These are phyloP conservation scores for Anolis sagrei DNA, from an alignment of 2,113 vertebrate genomes.

Conservation along the genomic window DNA sequence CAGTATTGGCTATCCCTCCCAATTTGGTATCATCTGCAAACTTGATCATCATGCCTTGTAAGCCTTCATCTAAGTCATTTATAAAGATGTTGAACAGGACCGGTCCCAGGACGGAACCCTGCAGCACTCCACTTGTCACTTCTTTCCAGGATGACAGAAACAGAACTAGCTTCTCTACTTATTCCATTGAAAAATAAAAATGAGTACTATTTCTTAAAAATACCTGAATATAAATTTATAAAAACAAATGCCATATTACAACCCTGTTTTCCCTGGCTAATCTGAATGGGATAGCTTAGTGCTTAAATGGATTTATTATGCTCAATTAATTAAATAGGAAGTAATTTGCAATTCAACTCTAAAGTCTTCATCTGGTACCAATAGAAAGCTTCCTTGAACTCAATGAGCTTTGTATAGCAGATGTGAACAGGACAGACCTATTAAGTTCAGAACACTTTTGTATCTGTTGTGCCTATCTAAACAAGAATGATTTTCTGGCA, in stretches of 20 bases:
- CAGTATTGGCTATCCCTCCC: no score
- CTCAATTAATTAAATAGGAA: no score
- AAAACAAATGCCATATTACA: background rate
- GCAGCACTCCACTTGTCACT: no score
- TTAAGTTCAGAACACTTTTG: constrained; percentile 69
- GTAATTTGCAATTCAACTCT: constrained; percentile 47
- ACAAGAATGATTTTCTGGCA: constrained; percentile 76
- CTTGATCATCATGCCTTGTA: no score
- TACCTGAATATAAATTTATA: constrained; percentile 17
- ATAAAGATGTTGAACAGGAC: no score
- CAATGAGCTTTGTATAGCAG: no score
- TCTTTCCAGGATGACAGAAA: no score
- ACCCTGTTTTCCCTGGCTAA: constrained; percentile 41
- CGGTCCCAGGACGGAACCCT: no score
- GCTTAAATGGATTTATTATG: constrained; percentile 62
- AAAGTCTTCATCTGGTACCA: background rate
- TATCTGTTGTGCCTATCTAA: constrained; percentile 65
- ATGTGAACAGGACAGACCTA: background rate
- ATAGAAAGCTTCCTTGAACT: no score
- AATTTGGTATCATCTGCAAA: no score
- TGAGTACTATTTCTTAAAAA: background rate
- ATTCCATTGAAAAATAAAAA: background rate
- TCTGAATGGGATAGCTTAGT: constrained; percentile 49
- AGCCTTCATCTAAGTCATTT: no score
- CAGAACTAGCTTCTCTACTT: no score